Conservation (phyloP, 2,113 vertebrate genomes). For the Empidonax traillii region DNA sequence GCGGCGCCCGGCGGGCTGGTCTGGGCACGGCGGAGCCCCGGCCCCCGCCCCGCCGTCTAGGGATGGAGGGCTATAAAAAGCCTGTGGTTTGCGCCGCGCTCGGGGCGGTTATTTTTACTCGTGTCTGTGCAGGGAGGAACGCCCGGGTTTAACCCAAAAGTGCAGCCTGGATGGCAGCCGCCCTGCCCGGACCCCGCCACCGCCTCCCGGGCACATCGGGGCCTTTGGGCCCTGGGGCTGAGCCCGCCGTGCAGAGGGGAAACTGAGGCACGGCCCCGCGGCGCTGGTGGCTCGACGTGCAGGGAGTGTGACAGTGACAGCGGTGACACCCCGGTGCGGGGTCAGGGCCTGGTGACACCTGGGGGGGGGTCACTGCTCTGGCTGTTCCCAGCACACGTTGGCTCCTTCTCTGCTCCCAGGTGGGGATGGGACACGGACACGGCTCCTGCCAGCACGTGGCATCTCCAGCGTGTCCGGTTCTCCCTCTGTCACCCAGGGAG, state of each 20-base stretch:
- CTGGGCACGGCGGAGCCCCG: background rate
- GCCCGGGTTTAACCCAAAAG: constrained; percentile 59
- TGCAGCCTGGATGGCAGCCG: constrained; percentile 5
- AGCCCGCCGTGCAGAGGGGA: rapidly evolving
- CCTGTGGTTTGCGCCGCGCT: constrained; percentile 47
- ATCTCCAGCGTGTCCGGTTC: background rate
- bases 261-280: background rate
- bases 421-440: rapidly evolving
- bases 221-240: rapidly evolving
- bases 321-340: rapidly evolving
- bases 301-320: background rate
- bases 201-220: background rate
- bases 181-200: background rate
- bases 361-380: rapidly evolving
- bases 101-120: constrained; percentile 60
- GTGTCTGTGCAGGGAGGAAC: constrained; percentile 52
- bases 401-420: rapidly evolving
- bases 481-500: rapidly evolving
- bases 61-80: constrained; percentile 60
- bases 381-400: rapidly evolving
- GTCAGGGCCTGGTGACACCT: background rate
- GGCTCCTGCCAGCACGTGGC: background rate
- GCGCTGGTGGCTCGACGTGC: background rate
- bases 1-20: constrained; percentile 12
- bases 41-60: constrained; percentile 42